Conservation (phyloP, 2,888 invertebrate genomes). For the Rhamphomyia laevipes region DNA sequence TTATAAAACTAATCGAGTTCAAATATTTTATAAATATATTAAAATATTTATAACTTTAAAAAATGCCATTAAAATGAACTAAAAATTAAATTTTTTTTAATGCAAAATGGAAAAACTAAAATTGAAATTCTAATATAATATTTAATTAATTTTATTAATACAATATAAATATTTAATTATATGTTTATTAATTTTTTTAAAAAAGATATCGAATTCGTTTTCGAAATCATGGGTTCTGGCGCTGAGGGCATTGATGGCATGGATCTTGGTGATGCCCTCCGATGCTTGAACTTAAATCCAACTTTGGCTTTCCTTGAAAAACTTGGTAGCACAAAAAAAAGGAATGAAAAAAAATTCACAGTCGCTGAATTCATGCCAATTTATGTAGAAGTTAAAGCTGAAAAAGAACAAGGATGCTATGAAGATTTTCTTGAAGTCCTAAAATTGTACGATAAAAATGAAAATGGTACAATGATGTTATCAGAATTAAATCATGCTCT, state of each 20-base stretch:
- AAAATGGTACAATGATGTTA: constrained; percentile 85
- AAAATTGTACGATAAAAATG: constrained; percentile 94
- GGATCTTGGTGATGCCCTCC: constrained; percentile 80
- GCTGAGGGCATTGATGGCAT: constrained; percentile 76
- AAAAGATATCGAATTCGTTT: constrained; percentile 70
- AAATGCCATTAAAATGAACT: too few species aligned
- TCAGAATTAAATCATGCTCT: constrained; percentile 92
- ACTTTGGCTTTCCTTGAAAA: constrained; percentile 81
- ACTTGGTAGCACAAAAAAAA: constrained; percentile 86
- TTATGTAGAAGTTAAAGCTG: constrained; percentile 81
- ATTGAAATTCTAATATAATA: too few species aligned
- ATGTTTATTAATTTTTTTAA: too few species aligned
- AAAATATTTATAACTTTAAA: too few species aligned
- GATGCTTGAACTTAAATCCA: constrained; percentile 86
- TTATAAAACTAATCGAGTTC: too few species aligned
- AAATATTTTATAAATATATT: too few species aligned
- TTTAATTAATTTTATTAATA: too few species aligned
- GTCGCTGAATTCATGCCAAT: constrained; percentile 95
- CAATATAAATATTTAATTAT: too few species aligned
- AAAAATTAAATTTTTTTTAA: too few species aligned
- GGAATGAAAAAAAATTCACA: constrained; percentile 84
- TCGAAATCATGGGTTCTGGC: constrained; percentile 84
- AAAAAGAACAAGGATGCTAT: constrained; percentile 88
- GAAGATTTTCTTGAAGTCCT: constrained; percentile 97
- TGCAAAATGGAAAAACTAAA: too few species aligned